Conservation (phyloP, 2,797 vertebrate species). For the Sebastes variabilis region DNA sequence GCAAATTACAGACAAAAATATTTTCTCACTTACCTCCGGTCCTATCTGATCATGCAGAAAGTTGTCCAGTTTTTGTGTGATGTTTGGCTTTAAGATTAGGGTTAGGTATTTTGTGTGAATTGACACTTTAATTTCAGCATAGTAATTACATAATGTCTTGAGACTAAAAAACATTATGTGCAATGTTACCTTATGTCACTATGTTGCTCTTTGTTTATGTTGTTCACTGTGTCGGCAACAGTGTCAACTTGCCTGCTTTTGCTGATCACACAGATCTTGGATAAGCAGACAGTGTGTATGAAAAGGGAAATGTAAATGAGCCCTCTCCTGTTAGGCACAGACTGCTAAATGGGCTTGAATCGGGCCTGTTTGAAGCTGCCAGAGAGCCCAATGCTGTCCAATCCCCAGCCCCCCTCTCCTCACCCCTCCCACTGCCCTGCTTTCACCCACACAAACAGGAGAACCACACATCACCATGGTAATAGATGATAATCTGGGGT, state of each 20-base stretch:
- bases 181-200: neutral
- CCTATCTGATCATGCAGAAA: neutral
- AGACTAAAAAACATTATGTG: neutral
- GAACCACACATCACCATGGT: constrained; percentile 45
- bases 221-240: neutral
- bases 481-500: constrained; percentile 18
- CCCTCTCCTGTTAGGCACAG: neutral
- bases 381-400: constrained; percentile 3
- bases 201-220: neutral
- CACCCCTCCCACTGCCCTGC: constrained; percentile 19
- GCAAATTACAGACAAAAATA: neutral
- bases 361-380: constrained; percentile 23
- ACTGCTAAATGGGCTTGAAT: constrained; percentile 1
- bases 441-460: constrained; percentile 47
- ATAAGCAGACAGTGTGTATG: neutral
- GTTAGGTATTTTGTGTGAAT: neutral
- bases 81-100: neutral
- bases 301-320: constrained; percentile 21
- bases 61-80: neutral
- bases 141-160: neutral
- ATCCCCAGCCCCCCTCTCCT: neutral
- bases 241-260: neutral
- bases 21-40: neutral
- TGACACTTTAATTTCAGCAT: neutral
- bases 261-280: neutral